Base-by-base conservation (phyloP, 1,140 invertebrate species). In the Anoplophora glabripennis region DNA sequence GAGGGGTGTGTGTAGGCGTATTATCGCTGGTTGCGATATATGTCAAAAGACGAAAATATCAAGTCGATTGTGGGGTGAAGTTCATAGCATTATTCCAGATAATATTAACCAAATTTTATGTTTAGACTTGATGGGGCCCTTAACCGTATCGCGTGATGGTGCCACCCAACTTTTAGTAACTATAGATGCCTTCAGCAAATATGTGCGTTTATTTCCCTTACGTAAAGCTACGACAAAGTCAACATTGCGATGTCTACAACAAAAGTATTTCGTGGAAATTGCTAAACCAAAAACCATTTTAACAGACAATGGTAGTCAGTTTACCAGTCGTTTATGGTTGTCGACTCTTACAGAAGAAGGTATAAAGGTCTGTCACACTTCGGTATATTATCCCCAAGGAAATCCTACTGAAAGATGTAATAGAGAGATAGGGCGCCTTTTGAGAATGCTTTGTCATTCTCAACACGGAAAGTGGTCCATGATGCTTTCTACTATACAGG, bases 1-100 rank as follows among this genome's bases (percentile, higher is more conserved):
- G 8, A 15, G 9, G 34, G 8, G 37, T 17, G 28, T 15, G 8
- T n/a, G n/a, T 9, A 15, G 36, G 40, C 33, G 7, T 17, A 7
- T 53, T 40, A 37, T 41, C 10, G 9, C 49, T 10, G 21, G 33
- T 10, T 53, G 49, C 36, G 33, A 42, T 9, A 42, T 53, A 53
- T 53, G 49, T 53, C 49, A 53, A 41, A 53, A 41, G 15, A 47
- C 14, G 4, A 47, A 47, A 47, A 47, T 28, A 47, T 53, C 8
- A 17, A n/a, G 1, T 15, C 49, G 12, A 17, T 40, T 33, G 4
- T 12, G 17, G 11, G 48, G 48, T 52, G 17, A 36, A 52, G 41
- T 52, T 15, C 10, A 38, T 37, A 52, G 35, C 17, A 52, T 52
- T 52, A n/a, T 52, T 3, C 48, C 48, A 11, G 7, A 33, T n/a